Conservation (phyloP, 2,797 vertebrate species). For the Leucoraja ocellata region DNA sequence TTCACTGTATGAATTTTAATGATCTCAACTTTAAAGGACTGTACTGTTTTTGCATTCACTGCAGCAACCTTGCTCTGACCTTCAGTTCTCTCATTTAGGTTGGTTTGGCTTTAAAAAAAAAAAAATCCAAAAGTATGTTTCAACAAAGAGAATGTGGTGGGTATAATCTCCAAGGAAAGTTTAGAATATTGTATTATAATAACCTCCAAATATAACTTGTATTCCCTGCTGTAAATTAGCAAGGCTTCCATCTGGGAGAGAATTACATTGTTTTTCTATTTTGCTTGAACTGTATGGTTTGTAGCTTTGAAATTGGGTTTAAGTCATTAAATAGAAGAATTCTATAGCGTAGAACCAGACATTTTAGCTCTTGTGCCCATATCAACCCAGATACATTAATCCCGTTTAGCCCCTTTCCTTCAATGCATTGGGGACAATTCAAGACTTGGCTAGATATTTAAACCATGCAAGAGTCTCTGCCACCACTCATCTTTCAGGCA, state of each 20-base stretch:
- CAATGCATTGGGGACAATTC: too few species aligned
- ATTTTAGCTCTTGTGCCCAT: too few species aligned
- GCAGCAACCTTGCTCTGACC: not conserved
- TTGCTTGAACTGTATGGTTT: not conserved
- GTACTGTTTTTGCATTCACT: not conserved
- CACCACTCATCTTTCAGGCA: not conserved
- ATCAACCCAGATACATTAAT: too few species aligned
- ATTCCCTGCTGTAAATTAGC: not conserved
- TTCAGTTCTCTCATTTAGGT: not conserved
- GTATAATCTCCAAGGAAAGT: not conserved
- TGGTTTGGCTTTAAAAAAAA: not conserved
- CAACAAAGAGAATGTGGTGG: not conserved
- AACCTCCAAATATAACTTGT: not conserved
- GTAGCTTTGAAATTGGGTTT: too few species aligned
- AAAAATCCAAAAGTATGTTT: too few species aligned
- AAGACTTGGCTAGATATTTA: too few species aligned
- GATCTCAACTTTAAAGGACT: constrained; percentile 11
- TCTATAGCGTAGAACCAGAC: too few species aligned
- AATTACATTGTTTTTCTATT: not conserved
- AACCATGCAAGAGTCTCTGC: too few species aligned
- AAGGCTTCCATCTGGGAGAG: not conserved
- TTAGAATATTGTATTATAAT: not conserved
- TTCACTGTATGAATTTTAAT: not conserved
- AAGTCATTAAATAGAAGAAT: too few species aligned
- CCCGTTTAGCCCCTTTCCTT: too few species aligned